Evolutionary conservation across 92 coral and sea anemone genomes (phyloP), one percentile per base, ranked within the genome.

Genomic region (Paragorgia papillata): DNA sequence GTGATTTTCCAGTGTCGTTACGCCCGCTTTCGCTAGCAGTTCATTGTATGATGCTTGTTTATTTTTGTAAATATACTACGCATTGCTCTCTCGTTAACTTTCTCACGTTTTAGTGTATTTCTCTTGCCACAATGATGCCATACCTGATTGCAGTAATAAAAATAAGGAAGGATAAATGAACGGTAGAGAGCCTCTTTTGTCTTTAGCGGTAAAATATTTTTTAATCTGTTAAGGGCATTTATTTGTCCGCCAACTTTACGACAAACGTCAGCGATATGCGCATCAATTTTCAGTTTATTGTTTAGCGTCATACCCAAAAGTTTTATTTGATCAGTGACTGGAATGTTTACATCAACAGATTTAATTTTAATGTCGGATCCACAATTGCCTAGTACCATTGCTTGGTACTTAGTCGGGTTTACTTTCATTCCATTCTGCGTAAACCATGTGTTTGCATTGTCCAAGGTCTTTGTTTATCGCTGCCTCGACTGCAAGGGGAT

Each of bases 331-430:
- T 28, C 30, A 13, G 75, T 63, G 14, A 44, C 64, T 30, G 86
- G 75, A 29, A 82, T 74, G 49, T 73, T 17, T 73, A 57, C 60
- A 25, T 66, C 71, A 26, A 62, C 66, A 65, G 74, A 69, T 51
- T 50, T 73, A 73, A 85, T 44, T n/a, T 80, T 61, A 21, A 84
- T 1, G 54, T 84, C 80, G 43, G 50, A 56, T 55, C 46, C 79
- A 40, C 56, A 68, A 62, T 46, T 69, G 40, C 88, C 88, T 39
- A 80, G 57, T 62, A 82, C 71, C 29, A 60, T 61, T 2, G 81
- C 87, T 63, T 86, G 90, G 74, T 68, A 83, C 57, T 79, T 87
- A 32, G 77, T 84, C 22, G 90, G 79, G 70, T 87, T 87, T 4
- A 83, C 57, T 49, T 71, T 66, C 87, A 83, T 60, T 43, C 87